Evolutionary conservation across 2,113 vertebrate genomes (phyloP).

Genomic region (Hydrolagus affinis): DNA sequence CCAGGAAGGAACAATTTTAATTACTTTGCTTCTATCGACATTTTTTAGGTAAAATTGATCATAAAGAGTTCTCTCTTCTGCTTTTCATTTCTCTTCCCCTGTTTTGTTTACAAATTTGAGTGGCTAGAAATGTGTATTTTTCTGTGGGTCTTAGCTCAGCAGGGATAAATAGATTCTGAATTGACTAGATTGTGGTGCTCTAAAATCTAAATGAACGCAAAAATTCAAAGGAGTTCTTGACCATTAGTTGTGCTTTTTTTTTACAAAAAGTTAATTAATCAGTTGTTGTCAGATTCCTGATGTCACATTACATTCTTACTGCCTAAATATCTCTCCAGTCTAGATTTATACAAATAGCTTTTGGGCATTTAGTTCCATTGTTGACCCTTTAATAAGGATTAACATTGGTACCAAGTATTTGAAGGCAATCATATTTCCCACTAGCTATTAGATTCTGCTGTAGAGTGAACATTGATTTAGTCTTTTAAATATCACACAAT

Average conservation of each 20-base stretch:
- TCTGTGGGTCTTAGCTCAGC: background rate
- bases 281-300: background rate
- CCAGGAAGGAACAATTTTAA: too few relatives aligned
- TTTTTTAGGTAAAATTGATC: too few relatives aligned
- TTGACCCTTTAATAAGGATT: background rate
- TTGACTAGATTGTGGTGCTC: background rate
- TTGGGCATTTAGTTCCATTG: too few relatives aligned
- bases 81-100: background rate
- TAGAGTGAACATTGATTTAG: too few relatives aligned
- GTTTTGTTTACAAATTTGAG: background rate
- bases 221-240: background rate
- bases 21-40: too few relatives aligned
- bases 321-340: background rate
- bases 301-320: background rate
- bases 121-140: background rate
- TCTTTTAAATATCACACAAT: too few relatives aligned
- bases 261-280: background rate
- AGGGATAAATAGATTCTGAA: background rate
- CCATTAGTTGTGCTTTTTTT: background rate
- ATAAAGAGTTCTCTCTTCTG: background rate
- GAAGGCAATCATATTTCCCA: too few relatives aligned
- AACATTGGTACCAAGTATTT: too few relatives aligned
- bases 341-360: background rate
- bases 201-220: background rate
- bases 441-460: too few relatives aligned